These are phyloP conservation scores for Ormyrus thymus DNA, from an alignment of 2,888 invertebrate species.

Conservation along the genomic window DNA sequence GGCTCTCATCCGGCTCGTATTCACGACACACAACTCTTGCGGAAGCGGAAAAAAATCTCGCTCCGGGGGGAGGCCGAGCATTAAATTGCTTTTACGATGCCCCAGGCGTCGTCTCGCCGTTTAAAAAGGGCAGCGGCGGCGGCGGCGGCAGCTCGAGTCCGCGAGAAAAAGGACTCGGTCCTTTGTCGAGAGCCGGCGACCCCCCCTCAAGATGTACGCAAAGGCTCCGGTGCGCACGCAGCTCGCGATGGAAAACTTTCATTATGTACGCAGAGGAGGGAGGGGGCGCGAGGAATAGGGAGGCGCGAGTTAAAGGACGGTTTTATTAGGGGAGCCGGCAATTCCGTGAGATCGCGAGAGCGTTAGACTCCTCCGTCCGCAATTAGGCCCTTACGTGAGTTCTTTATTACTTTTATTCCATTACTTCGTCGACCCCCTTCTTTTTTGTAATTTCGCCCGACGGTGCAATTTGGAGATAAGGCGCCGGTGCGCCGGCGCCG, in stretches of 20 bases:
- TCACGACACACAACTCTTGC: too few relatives aligned
- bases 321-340: conserved; percentile 28
- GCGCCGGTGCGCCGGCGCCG: background rate
- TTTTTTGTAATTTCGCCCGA: background rate
- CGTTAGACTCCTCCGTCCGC: background rate
- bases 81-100: conserved; percentile 48
- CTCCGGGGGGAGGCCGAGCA: conserved; percentile 11
- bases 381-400: conserved; percentile 24
- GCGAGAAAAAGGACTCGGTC: background rate
- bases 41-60: too few relatives aligned
- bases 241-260: conserved; percentile 27
- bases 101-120: background rate
- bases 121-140: background rate
- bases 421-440: background rate
- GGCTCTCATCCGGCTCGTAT: too few relatives aligned
- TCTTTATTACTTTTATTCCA: background rate
- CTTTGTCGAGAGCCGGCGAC: conserved; percentile 15
- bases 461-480: background rate
- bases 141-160: too few relatives aligned
- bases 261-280: conserved; percentile 9
- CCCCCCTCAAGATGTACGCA: conserved; percentile 2
- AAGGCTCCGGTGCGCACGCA: background rate
- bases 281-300: too few relatives aligned
- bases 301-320: background rate
- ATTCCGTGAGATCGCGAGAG: background rate